Evolutionary conservation across 2,113 vertebrate species (phyloP).

Genomic region (Protobothrops flavoviridis): DNA sequence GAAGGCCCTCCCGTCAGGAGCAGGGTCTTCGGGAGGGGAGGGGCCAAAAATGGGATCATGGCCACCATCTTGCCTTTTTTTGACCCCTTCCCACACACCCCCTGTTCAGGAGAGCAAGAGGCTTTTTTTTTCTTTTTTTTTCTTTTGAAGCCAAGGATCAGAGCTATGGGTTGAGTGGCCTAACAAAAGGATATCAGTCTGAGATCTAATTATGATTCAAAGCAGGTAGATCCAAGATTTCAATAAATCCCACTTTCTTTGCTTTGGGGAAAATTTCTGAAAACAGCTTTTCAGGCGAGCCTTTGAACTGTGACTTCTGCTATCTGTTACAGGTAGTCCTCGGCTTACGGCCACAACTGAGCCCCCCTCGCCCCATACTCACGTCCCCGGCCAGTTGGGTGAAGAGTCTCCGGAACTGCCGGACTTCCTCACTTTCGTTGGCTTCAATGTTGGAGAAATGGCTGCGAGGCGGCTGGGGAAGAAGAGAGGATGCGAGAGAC

Average conservation of each 20-base stretch:
- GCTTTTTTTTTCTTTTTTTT: too few species aligned
- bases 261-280: background rate
- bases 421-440: conserved; percentile 81
- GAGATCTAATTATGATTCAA: background rate
- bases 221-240: background rate
- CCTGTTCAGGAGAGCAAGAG: background rate
- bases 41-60: background rate
- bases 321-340: background rate
- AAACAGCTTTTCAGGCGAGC: background rate
- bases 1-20: background rate
- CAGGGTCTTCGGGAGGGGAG: background rate
- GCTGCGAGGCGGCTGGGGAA: conserved; percentile 37
- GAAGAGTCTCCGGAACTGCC: conserved; percentile 83
- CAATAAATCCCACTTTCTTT: background rate
- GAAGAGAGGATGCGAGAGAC: background rate
- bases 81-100: background rate
- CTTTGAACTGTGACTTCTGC: background rate
- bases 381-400: conserved; percentile 87
- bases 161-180: background rate
- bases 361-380: conserved; percentile 48
- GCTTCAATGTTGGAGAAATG: conserved; percentile 63
- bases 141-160: background rate
- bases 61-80: background rate
- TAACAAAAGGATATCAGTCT: background rate
- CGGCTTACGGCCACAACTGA: background rate